phyloP scores from a whole-genome alignment of 2,888 invertebrate genomes.

The Syrista parreyssii region DNA sequence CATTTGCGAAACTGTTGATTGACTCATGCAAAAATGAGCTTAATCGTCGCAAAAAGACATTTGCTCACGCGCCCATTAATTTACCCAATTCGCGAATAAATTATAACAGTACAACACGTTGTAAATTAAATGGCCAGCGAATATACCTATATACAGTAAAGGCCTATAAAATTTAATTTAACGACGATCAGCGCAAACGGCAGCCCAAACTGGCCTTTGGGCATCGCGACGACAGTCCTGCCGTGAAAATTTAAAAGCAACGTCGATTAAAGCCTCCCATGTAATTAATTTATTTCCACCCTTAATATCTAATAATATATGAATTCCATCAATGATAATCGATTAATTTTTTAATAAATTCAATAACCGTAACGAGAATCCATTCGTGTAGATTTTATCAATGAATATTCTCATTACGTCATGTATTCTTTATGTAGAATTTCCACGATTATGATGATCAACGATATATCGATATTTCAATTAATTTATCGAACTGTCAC shows the following conservation, averaged over 20 bases:
- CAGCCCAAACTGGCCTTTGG: neutral
- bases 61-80: too few species aligned
- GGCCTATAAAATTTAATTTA: slow-evolving; percentile 52
- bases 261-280: slow-evolving; percentile 51
- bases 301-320: too few species aligned
- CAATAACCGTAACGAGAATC: too few species aligned
- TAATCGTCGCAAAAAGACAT: too few species aligned
- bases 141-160: slow-evolving; percentile 17
- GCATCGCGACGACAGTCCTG: neutral
- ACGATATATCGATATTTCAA: neutral
- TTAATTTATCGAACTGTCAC: neutral
- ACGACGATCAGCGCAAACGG: slow-evolving; percentile 38
- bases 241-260: slow-evolving; percentile 44
- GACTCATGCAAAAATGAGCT: too few species aligned
- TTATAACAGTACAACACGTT: slow-evolving; percentile 49
- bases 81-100: slow-evolving; percentile 36
- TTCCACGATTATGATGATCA: too few species aligned
- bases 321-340: too few species aligned
- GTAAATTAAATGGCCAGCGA: slow-evolving; percentile 40
- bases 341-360: too few species aligned
- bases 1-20: too few species aligned
- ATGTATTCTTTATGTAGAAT: too few species aligned
- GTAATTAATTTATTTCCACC: slow-evolving; percentile 46
- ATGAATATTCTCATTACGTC: too few species aligned
- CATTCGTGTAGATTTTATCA: too few species aligned